Base-by-base conservation (phyloP, 2,888 invertebrate species). In the Leptura quadrifasciata region DNA sequence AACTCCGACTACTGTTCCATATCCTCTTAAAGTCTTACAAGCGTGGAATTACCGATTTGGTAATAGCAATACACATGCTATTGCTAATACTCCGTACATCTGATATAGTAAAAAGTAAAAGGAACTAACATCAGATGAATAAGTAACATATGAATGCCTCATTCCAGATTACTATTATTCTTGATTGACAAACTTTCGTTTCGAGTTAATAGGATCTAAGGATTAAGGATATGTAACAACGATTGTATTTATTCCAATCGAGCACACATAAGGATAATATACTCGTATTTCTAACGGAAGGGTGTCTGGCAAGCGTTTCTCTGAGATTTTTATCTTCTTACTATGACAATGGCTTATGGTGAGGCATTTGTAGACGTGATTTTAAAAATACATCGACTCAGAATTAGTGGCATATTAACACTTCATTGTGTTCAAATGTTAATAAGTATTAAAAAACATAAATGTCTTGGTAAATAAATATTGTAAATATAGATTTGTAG, bases 121-220 rank as follows among this genome's bases (percentile, higher is more conserved):
- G 39, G 65, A 39, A 64, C 57, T 57, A 24, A 10, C 21, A 20
- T 35, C n/a, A 15, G 47, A 31, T 35, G 31, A 39, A 18, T 10
- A 20, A 12, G 31, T 21, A 64, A 18, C 12, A 47, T 64, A 20
- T 47, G 12, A 39, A 64, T 64, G 47, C 17, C 64, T 52, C 65
- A 52, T 67, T 15, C 21, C 12, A 15, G 65, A 67, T 67, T 67
- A 67, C 27, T 12, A 67, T 67, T 57, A 27, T 10, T 18, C 21
- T 15, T 68, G 68, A 68, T 68, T 68, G 68, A 68, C 68, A 68
- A 69, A 68, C 57, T 57, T 68, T 57, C 55, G 55, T 68, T 68
- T 31, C 52, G 17, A 68, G 18, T 20, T 69, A 58, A 68, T 68
- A 68, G 57, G 68, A 67, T 67, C 20, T 67, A 58, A 58, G 69